phyloP scores from a whole-genome alignment of 2,113 vertebrate species.

The Engraulis encrasicolus region DNA sequence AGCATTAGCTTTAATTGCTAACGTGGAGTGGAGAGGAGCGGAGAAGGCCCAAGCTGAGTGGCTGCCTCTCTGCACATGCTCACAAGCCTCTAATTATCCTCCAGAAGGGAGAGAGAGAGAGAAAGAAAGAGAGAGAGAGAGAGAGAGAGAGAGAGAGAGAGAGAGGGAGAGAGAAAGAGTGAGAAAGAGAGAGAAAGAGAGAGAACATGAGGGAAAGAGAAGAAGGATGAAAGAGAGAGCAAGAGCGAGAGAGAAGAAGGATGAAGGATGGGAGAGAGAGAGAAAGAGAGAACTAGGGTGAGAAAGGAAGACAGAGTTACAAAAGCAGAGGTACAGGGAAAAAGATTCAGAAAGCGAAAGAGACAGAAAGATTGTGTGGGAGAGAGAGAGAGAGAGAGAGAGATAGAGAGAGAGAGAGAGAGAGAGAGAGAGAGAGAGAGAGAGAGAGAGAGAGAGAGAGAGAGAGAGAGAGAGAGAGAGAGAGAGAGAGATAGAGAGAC shows the following conservation, averaged over 20 bases:
- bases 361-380: background rate
- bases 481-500: background rate
- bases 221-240: background rate
- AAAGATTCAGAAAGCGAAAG: background rate
- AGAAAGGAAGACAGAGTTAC: too few relatives aligned
- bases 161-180: background rate
- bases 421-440: background rate
- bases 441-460: too few relatives aligned
- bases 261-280: background rate
- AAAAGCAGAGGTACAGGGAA: too few relatives aligned
- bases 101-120: background rate
- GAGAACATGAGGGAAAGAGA: background rate
- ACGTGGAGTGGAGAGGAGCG: background rate
- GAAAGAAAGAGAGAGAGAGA: background rate
- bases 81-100: slow-evolving; percentile 16
- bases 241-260: background rate
- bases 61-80: background rate
- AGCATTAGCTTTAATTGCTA: slow-evolving; percentile 22
- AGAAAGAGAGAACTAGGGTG: background rate
- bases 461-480: slow-evolving; percentile 4
- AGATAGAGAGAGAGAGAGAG: background rate
- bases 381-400: background rate
- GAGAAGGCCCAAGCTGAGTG: background rate
- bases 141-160: slow-evolving; percentile 13
- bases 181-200: background rate